Evolutionary conservation across 2,797 vertebrate genomes (phyloP).

Genomic region (Limnodromus scolopaceus): DNA sequence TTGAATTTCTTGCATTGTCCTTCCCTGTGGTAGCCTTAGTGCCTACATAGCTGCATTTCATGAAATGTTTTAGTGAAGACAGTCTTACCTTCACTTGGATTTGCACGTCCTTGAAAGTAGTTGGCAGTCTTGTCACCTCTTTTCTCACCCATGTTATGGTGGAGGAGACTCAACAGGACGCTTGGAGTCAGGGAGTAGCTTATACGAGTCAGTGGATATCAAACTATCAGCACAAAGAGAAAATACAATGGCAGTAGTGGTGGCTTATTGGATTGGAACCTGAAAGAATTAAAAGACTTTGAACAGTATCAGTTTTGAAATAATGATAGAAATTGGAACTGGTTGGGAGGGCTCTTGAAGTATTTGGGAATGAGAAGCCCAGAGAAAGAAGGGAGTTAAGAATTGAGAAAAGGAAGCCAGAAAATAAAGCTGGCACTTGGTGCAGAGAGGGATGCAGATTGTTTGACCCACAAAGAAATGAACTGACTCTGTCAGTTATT

Average conservation of each 20-base stretch:
- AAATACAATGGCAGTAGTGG: background rate
- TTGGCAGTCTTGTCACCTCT: background rate
- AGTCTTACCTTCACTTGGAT: background rate
- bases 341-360: background rate
- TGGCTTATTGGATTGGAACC: background rate
- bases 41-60: background rate
- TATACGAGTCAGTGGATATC: background rate
- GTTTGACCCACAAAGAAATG: background rate
- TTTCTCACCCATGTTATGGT: accelerated
- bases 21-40: background rate
- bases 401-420: background rate
- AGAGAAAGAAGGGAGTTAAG: background rate
- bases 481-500: background rate
- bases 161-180: background rate
- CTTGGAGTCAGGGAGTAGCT: background rate
- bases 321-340: background rate
- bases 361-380: background rate
- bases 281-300: background rate
- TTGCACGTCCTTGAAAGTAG: background rate
- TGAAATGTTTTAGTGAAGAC: background rate
- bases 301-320: background rate
- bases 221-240: background rate
- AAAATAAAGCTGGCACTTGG: background rate
- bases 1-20: background rate
- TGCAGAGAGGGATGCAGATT: background rate